These are phyloP conservation scores for Ammodramus savannarum DNA, from an alignment of 2,113 vertebrate genomes.

Conservation along the genomic window DNA sequence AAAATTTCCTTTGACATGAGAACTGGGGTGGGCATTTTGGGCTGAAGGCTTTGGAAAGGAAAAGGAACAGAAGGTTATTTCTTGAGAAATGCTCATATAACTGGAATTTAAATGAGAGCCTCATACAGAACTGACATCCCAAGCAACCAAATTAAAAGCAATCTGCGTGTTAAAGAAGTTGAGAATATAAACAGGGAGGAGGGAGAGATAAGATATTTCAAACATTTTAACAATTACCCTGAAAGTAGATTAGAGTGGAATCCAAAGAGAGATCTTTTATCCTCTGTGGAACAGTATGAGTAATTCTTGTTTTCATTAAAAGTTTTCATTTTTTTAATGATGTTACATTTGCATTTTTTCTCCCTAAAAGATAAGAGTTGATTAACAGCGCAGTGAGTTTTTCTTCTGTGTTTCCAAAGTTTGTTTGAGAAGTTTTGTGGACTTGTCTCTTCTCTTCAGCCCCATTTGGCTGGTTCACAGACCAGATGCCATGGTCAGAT, in stretches of 20 bases:
- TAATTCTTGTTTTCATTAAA: conserved; percentile 61
- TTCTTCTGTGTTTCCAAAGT: not conserved
- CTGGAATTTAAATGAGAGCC: not conserved
- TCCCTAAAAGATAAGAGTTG: conserved; percentile 19
- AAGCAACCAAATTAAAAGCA: not conserved
- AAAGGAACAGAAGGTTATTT: not conserved
- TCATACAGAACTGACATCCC: not conserved
- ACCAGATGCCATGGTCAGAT: not conserved
- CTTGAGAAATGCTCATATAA: not conserved
- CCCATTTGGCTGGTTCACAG: not conserved
- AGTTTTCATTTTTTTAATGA: conserved; percentile 34
- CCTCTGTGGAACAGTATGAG: conserved; percentile 1
- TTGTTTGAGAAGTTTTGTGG: not conserved
- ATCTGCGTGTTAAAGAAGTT: not conserved
- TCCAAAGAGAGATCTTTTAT: conserved; percentile 50
- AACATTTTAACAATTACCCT: conserved; percentile 33
- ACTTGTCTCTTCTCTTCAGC: not conserved
- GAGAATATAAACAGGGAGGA: conserved; percentile 15
- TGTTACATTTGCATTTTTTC: conserved; percentile 19
- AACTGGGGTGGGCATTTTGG: not conserved
- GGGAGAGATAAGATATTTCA: conserved; percentile 42
- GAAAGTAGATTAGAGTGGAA: conserved; percentile 43
- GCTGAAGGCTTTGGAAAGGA: not conserved
- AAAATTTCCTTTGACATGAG: not conserved
- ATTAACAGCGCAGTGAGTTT: not conserved